A percentile compares a stretch with the other conserved stretches of the same genome.
Conservation (phyloP, 1,140 invertebrate genomes). For the Drosophila persimilis region DNA sequence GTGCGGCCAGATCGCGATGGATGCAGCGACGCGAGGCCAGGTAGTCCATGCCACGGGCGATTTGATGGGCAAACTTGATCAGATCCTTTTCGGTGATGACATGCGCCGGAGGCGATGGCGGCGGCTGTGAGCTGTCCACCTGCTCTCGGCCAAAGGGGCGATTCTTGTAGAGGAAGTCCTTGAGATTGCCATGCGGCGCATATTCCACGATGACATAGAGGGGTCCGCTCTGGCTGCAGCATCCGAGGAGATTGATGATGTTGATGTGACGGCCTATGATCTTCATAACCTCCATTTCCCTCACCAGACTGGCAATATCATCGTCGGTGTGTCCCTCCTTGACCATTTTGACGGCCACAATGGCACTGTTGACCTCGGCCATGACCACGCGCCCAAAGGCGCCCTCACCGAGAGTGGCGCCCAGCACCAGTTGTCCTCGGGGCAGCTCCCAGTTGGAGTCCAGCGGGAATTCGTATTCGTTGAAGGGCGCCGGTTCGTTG, state of each 20-base stretch:
- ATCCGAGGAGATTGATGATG: conserved; percentile 98
- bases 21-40: conserved; percentile 96
- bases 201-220: conserved; percentile 98
- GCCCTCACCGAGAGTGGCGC: conserved; percentile 94
- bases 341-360: conserved; percentile 99
- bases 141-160: conserved; percentile 85
- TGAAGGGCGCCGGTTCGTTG: conserved; percentile 87
- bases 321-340: conserved; percentile 99
- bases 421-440: conserved; percentile 89
- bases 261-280: conserved; percentile 98
- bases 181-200: conserved; percentile 96
- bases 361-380: conserved; percentile 91
- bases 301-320: conserved; percentile 98
- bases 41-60: conserved; percentile 98
- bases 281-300: conserved; percentile 99
- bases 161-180: conserved; percentile 96
- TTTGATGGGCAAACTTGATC: conserved; percentile 98
- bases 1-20: conserved; percentile 97
- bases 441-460: conserved; percentile 96
- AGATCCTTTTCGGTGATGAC: conserved; percentile 95
- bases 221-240: conserved; percentile 97
- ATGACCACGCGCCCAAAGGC: conserved; percentile 97
- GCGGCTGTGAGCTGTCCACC: conserved; percentile 82
- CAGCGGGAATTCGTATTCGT: conserved; percentile 96
- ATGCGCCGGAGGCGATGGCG: conserved; percentile 85